Conservation (phyloP, 2,888 invertebrate genomes). For the Drosophila birchii region DNA sequence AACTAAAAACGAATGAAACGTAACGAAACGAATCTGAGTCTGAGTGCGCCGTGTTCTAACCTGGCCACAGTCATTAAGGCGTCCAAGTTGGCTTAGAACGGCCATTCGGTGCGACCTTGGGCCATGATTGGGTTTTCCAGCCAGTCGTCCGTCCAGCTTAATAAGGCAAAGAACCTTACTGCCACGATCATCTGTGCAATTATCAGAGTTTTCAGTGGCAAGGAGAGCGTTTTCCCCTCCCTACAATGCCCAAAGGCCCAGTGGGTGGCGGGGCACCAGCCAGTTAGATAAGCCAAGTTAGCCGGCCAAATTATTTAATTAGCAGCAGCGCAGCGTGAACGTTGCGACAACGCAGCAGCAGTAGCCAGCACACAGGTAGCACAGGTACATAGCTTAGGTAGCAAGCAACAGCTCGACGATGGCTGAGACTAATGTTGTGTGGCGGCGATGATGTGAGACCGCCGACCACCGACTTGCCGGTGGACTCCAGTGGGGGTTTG, state of each 20-base stretch:
- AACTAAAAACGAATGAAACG: constrained; percentile 39
- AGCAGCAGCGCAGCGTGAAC: constrained; percentile 54
- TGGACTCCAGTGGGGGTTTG: neutral
- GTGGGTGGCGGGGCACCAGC: constrained; percentile 46
- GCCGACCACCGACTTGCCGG: constrained; percentile 10
- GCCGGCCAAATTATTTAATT: constrained; percentile 57
- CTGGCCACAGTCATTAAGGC: constrained; percentile 74
- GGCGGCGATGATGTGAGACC: constrained; percentile 39
- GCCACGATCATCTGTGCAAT: constrained; percentile 47
- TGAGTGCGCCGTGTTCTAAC: constrained; percentile 58
- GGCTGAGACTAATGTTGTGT: constrained; percentile 70
- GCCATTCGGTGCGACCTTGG: constrained; percentile 63
- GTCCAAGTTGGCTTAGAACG: constrained; percentile 69
- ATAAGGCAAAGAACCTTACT: constrained; percentile 75
- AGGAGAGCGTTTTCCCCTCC: constrained; percentile 37
- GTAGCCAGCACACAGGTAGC: constrained; percentile 13
- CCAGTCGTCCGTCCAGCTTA: constrained; percentile 49
- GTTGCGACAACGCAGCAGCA: constrained; percentile 60
- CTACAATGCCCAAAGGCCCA: constrained; percentile 11
- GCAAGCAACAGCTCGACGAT: constrained; percentile 43
- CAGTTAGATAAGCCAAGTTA: constrained; percentile 25
- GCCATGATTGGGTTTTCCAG: constrained; percentile 66
- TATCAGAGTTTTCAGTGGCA: constrained; percentile 30
- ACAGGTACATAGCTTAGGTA: constrained; percentile 42
- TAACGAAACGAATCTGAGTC: constrained; percentile 49